Base-by-base conservation (phyloP, 2,888 invertebrate genomes). In the Trachelus troglodyta region DNA sequence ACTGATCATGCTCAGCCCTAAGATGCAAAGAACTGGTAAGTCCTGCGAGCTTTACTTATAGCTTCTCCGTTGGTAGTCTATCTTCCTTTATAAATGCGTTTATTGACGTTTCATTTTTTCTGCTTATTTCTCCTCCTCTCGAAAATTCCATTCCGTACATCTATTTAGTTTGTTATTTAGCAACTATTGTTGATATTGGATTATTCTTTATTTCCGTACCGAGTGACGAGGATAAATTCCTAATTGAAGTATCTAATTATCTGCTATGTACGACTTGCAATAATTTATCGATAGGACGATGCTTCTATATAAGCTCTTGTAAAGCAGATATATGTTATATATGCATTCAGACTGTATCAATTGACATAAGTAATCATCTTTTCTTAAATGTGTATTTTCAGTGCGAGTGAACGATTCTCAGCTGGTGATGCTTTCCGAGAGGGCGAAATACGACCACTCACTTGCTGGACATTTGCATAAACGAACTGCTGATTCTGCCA, bases 401-500 rank as follows among this genome's bases (percentile, higher is more conserved):
- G 94, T 97, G 82, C 94, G 97, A 79, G 95, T 97, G 84, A 97
- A 97, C 92, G 98, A 98, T 88, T 94, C 94, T 69, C 97, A 97
- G 92, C 93, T 98, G 81, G 92, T 96, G 80, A 96, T 97, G 92
- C 93, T 98, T 83, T 96, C 97, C 0, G 96, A 96, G 86, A 94
- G 97, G 83, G 97, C 97, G n/a, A 95, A 96, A 88, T 95, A 95
- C 89, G 97, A 98, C 90, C 95, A 96, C 90, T 94, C 95, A n/a
- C 93, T 96, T 92, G 94, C 95, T 77, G 97, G 98, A 75, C 96
- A 96, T 91, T 93, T 98, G 81, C 95, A 97, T 93, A 98, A 98
- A 92, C 93, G 96, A 86, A 96, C 96, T 76, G 95, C 96, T 0
- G 97, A 97, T 90, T 96, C 95, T 87, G 95, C 95, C 83, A 97